These are phyloP conservation scores for Aspiorhynchus laticeps DNA, from an alignment of 2,113 vertebrate species.

Conservation along the genomic window DNA sequence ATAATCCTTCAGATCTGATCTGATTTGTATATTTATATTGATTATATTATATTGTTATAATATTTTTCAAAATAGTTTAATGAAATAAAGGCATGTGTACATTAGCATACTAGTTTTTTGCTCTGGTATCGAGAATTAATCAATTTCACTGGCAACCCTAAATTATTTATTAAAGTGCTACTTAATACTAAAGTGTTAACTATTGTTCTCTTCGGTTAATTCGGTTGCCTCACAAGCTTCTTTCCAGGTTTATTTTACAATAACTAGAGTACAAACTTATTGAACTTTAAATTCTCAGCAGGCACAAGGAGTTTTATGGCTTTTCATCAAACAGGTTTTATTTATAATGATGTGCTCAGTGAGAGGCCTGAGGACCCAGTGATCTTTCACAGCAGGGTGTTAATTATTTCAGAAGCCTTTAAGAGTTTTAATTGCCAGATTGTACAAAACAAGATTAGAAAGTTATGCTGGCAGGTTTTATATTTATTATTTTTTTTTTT, in stretches of 20 bases:
- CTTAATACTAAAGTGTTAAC: not conserved
- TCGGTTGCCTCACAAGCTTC: no score
- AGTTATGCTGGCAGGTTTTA: not conserved
- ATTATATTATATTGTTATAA: not conserved
- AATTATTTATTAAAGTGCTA: no score
- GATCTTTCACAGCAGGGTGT: not conserved
- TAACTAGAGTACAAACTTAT: not conserved
- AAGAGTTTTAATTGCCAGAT: not conserved
- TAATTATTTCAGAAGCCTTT: conserved; percentile 3
- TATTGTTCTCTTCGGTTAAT: not conserved
- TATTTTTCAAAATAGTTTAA: no score
- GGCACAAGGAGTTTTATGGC: not conserved
- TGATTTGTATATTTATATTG: not conserved
- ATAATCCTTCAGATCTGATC: no score
- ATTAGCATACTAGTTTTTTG: not conserved
- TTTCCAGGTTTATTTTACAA: conserved; percentile 9
- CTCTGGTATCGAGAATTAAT: not conserved
- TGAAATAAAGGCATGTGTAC: no score
- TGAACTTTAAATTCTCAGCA: conserved; percentile 9
- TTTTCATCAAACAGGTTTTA: conserved; percentile 17
- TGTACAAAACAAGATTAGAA: conserved; percentile 21
- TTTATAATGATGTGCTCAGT: conserved; percentile 21
- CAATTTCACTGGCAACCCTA: not conserved
- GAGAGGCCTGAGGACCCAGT: not conserved
- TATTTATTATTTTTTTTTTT: not conserved